These are phyloP conservation scores for Acrossocheilus fasciatus DNA, from an alignment of 2,797 vertebrate species.

Conservation along the genomic window DNA sequence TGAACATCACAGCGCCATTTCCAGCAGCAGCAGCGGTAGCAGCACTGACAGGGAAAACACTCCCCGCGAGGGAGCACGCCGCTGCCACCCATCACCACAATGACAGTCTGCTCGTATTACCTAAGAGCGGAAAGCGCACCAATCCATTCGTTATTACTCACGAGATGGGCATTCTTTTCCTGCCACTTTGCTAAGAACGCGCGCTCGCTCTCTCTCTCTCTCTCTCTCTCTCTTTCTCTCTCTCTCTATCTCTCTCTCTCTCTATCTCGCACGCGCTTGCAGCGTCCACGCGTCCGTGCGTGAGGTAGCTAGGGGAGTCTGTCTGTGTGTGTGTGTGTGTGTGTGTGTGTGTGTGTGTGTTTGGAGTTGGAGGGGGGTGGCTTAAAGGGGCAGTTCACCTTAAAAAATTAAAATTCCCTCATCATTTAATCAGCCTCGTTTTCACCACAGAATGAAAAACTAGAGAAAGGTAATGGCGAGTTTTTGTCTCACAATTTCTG, in stretches of 20 bases:
- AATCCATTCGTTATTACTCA: slow-evolving; percentile 74
- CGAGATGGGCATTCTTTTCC: slow-evolving; percentile 72
- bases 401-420: neutral
- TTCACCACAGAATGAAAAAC: neutral
- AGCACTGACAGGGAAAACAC: slow-evolving; percentile 78
- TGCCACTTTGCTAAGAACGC: slow-evolving; percentile 53
- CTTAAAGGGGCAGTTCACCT: slow-evolving; percentile 19
- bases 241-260: slow-evolving; percentile 6
- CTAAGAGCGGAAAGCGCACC: slow-evolving; percentile 66
- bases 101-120: slow-evolving; percentile 77
- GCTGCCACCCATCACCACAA: slow-evolving; percentile 81
- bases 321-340: slow-evolving; percentile 47
- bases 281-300: slow-evolving; percentile 80
- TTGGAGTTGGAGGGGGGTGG: slow-evolving; percentile 37
- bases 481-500: neutral
- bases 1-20: slow-evolving; percentile 86
- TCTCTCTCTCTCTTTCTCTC: slow-evolving; percentile 26
- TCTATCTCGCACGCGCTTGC: slow-evolving; percentile 59
- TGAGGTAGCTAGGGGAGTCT: slow-evolving; percentile 70
- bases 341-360: slow-evolving; percentile 64
- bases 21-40: slow-evolving; percentile 75
- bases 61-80: slow-evolving; percentile 80
- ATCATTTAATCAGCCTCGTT: neutral
- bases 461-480: neutral
- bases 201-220: neutral